Conservation (phyloP, 2,113 vertebrate species). For the Pontoporia blainvillei region DNA sequence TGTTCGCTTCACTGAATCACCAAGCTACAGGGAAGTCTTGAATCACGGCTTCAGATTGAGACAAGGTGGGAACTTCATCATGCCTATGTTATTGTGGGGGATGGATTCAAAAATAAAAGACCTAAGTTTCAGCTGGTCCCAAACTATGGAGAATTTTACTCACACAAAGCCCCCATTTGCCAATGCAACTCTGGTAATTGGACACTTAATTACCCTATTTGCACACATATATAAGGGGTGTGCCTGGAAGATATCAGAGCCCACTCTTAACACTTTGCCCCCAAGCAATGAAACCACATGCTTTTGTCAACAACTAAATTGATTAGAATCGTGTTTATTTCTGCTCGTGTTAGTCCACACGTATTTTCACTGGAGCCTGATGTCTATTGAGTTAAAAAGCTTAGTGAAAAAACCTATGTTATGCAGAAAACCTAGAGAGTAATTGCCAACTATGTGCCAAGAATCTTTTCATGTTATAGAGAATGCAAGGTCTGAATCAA, state of each 20-base stretch:
- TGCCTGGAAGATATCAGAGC: constrained; percentile 63
- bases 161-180: constrained; percentile 68
- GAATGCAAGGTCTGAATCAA: constrained; percentile 60
- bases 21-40: constrained; percentile 7
- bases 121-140: constrained; percentile 64
- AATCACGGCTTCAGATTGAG: background rate
- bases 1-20: background rate
- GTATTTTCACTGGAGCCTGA: constrained; percentile 69
- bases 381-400: constrained; percentile 64
- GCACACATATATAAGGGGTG: constrained; percentile 66
- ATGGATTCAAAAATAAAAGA: constrained; percentile 63
- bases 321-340: constrained; percentile 74
- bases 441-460: constrained; percentile 73
- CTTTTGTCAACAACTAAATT: constrained; percentile 72
- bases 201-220: constrained; percentile 73
- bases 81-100: background rate
- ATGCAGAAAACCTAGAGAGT: constrained; percentile 62
- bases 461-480: constrained; percentile 62
- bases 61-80: constrained; percentile 13
- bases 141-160: constrained; percentile 61
- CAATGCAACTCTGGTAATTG: constrained; percentile 72
- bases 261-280: constrained; percentile 66
- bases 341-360: constrained; percentile 68
- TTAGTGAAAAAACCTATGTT: constrained; percentile 50
- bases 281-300: constrained; percentile 62